Base-by-base conservation (phyloP, 1,140 invertebrate genomes). In the Lepidurus arcticus region DNA sequence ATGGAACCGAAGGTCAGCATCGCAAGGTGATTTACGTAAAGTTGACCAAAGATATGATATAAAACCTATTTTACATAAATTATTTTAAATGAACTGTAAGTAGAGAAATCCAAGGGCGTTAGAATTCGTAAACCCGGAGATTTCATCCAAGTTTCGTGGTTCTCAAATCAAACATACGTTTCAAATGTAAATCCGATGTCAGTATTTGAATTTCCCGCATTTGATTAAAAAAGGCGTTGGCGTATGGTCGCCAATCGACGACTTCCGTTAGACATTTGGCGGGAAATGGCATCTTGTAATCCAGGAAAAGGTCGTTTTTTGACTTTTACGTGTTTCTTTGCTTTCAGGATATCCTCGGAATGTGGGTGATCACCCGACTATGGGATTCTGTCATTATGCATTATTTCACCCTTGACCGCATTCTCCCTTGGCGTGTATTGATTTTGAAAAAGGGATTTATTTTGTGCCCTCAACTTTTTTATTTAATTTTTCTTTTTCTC, bases 391-490 rank as follows among this genome's bases (percentile, higher is more conserved):
- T 65, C 21, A n/a, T 65, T 21, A 16, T 65, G 53, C 53, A 65
- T 65, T 65, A 65, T 65, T 21, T 65, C 53, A 65, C 53, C 16
- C 53, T 21, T 65, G 53, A 65, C 53, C 53, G n/a, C 53, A 65
- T 21, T 65, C 21, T 65, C 53, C 21, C 2, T 13, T 65, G 53
- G 13, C 6, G 21, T n/a, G 53, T 65, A 65, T 65, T 65, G 53
- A 65, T 65, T 65, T 65, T 65, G 53, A 13, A 65, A 65, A 16
- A 21, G 21, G 21, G 16, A 21, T 65, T 13, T 65, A 7, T 13
- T 65, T n/a, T 34, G 34, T 34, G 34, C 2, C 34, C 34, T 34
- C 34, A 34, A 34, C 34, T 34, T 34, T 34, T 34, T 34, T 34
- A 0, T 34, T 34, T 4, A 34, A 34, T 34, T 21, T 65, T 65